A percentile compares a stretch with the other conserved stretches of the same genome.
phyloP scores from a whole-genome alignment of 2,113 vertebrate species.

The Sinocyclocheilus maitianheensis region DNA sequence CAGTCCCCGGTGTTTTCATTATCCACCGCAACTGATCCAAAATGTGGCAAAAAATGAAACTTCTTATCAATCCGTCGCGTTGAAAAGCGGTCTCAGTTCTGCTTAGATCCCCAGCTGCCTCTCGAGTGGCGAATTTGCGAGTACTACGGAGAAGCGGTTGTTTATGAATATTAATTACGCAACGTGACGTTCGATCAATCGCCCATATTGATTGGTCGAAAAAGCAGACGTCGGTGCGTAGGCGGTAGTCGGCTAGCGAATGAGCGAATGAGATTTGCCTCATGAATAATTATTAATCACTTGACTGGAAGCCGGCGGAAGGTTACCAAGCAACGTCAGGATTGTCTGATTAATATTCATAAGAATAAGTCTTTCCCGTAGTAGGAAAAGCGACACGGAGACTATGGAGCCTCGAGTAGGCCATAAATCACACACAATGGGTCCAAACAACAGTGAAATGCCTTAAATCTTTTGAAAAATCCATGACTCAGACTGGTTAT shows the following conservation, averaged over 20 bases:
- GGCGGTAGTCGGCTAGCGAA: background rate
- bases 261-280: background rate
- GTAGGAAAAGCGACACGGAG: background rate
- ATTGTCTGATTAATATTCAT: conserved; percentile 24
- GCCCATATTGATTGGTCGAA: background rate
- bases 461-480: background rate
- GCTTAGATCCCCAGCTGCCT: background rate
- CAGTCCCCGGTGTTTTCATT: background rate
- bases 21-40: background rate
- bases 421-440: background rate
- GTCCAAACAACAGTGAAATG: background rate
- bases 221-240: background rate
- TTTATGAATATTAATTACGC: background rate
- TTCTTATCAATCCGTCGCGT: conserved; percentile 9
- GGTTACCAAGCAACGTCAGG: conserved; percentile 31
- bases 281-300: background rate
- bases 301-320: background rate
- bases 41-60: background rate
- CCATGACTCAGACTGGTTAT: background rate
- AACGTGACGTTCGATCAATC: background rate
- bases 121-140: background rate
- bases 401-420: conserved; percentile 14
- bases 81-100: background rate
- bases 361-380: background rate
- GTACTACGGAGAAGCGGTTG: background rate